Base-by-base conservation (phyloP, 64 coral and sea anemone species). In the Montipora capricornis region DNA sequence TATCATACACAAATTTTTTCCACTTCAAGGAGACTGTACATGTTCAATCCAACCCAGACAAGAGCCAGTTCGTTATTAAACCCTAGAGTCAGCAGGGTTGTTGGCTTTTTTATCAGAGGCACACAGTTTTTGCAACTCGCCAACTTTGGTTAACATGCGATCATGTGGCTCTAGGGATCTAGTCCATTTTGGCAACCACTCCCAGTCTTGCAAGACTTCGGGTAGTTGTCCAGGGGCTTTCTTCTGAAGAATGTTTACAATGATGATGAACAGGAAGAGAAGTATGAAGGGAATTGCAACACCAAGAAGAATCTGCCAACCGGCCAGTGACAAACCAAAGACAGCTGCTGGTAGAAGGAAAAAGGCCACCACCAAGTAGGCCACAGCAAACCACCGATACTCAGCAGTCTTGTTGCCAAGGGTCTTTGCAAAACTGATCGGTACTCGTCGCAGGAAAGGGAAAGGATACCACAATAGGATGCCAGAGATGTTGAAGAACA, bases 401-500 rank as follows among this genome's bases (percentile, higher is more conserved):
- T 91, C 46, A 17, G 97, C 97, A 24, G 97, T 99, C 46, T 89
- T 99, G 79, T 99, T 94, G 68, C 97, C 97, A 17, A 99, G 89
- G 89, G 75, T 49, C 92, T 99, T 99, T 47, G 97, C 97, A 89
- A 91, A 91, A 15, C 58, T 87, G 79, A 99, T 90, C 8, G 97
- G 95, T 44, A 99, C 85, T 53, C 75, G 81, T 24, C 95, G 88
- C 95, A 99, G 95, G 84, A 87, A 96, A 47, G 95, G 95, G 76
- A 99, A 73, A 5, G 95, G 97, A 62, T 87, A 99, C 97, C 97
- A 99, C 5, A 99, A 20, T 2, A 89, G 4, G 82, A 99, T 99
- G 45, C 95, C 97, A 81, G 95, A 94, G 55, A 99, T 96, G 66
- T 96, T 99, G 89, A 99, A 99, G 68, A 99, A 99, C 60, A 99